Evolutionary conservation across 2,888 invertebrate species (phyloP).

Genomic region (Girardia tigrina): DNA sequence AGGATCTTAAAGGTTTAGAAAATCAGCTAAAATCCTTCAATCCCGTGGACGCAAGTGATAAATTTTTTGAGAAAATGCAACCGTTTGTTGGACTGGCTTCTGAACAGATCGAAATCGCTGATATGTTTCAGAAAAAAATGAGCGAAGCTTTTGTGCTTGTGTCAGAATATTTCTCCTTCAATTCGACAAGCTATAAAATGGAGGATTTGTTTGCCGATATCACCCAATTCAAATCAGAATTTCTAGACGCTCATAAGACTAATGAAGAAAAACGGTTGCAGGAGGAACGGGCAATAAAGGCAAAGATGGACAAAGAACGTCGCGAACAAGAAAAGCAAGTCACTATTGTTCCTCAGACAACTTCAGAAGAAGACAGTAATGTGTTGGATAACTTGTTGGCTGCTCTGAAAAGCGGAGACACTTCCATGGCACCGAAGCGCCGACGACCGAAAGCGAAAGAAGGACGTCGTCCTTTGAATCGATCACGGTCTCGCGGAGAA

Average conservation of each 20-base stretch:
- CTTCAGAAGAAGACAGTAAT: slow-evolving; percentile 6
- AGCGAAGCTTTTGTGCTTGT: slow-evolving; percentile 62
- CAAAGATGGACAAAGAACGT: slow-evolving; percentile 68
- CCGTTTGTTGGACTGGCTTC: slow-evolving; percentile 66
- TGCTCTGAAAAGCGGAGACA: slow-evolving; percentile 20
- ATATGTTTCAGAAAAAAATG: slow-evolving; percentile 85
- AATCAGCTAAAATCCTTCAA: slow-evolving; percentile 63
- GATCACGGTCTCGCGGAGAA: background rate
- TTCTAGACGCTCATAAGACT: slow-evolving; percentile 50
- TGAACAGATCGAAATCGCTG: slow-evolving; percentile 71
- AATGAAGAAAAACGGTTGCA: background rate
- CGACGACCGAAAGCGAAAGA: background rate
- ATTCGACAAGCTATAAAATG: slow-evolving; percentile 74
- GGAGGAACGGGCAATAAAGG: slow-evolving; percentile 50
- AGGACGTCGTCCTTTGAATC: background rate
- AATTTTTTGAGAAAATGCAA: slow-evolving; percentile 69
- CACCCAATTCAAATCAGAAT: slow-evolving; percentile 80
- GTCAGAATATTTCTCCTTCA: slow-evolving; percentile 78
- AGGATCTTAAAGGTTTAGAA: slow-evolving; percentile 66
- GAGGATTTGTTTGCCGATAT: slow-evolving; percentile 91
- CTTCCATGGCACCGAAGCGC: background rate
- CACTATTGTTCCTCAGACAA: background rate
- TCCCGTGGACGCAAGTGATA: slow-evolving; percentile 62
- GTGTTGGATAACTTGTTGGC: slow-evolving; percentile 24
- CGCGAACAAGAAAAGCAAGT: slow-evolving; percentile 59